Evolutionary conservation across 2,797 vertebrate genomes (phyloP), one percentile per base, ranked within the genome.

Genomic region (Siniperca scherzeri): DNA sequence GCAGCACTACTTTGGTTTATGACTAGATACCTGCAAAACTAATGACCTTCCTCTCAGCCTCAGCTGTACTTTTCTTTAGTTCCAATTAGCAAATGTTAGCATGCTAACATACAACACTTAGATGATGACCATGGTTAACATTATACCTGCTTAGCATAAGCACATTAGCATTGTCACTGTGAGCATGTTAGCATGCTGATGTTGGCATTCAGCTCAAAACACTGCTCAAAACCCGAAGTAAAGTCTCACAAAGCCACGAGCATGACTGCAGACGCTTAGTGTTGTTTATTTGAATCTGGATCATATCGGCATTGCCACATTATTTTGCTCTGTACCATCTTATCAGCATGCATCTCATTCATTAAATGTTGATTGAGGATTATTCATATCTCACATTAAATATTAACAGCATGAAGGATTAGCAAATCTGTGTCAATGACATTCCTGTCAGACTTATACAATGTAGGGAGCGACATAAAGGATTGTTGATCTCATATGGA

Each of bases 301-400:
- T 74, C 66, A n/a, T 25, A 17, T n/a, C 30, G 11, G 13, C 68
- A 13, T 13, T 48, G 27, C 25, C 22, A 44, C 69, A 68, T 83
- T 61, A 65, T 80, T 78, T 40, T 14, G 4, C 44, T 67, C 52
- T 36, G 56, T 52, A 2, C 53, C 69, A 38, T 65, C 36, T 82
- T 25, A 50, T 76, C 55, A 14, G 19, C 52, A 4, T 9, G 21
- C 14, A 16, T 82, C 21, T 74, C 38, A 9, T 33, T 69, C 64
- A 74, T 77, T 67, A 72, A 74, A 85, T 81, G 74, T 74, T 57
- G 74, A 78, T 52, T 55, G 48, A 68, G 64, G 77, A 84, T 88
- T 86, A 85, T 88, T 90, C 76, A 83, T 82, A 74, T 82, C 59
- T 80, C 70, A 57, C 78, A 86, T 91, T 70, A 84, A 90, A 87